Evolutionary conservation across 2,888 invertebrate genomes (phyloP), one percentile per base, ranked within the genome.

Genomic region (Sylvicola cinctus): DNA sequence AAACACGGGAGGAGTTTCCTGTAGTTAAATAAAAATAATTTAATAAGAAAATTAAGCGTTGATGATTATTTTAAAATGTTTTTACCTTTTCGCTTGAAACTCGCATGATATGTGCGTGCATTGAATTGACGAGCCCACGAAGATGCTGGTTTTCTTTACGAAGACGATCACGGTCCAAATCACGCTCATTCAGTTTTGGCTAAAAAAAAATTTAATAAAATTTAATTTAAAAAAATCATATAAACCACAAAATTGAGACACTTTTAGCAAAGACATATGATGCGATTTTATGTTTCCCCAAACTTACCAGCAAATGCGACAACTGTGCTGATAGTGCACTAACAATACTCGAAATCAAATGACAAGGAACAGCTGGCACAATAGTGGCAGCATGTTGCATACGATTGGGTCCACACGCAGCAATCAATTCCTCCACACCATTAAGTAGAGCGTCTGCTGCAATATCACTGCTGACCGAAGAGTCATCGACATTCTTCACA

Each of bases 121-220:
- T 61, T 43, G 68, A 68, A 50, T 75, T 74, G 39, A 76, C 58
- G 47, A 74, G 70, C 52, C 81, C 80, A 44, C 76, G 65, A 41
- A 72, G 67, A 48, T 68, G 66, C 46, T 74, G 70, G 46, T 79
- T 58, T 51, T 81, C 80, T 43, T 70, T 69, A 27, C 79, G 65
- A 46, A 80, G 57, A 45, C 69, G 64, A 47, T 76, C 76, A 37
- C 75, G 62, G 51, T 81, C 81, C 47, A 76, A 75, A 51, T 80
- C 80, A 44, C 73, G 64, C 46, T 74, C 70, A 54, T 72, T 74
- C 39, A 79, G 68, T 47, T 76, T 68, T 54, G 70, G 72, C 80
- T 81, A 47, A 5, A 52, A 48, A 34, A 31, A 39, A 39, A 36
- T 36, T 28, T 38, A 36, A 33, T 16, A 37, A 30, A 16, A 33